Percentiles rank a stretch among this genome's conserved stretches.
phyloP scores from a whole-genome alignment of 2,888 invertebrate genomes.

The Dasysyrphus tricinctus region DNA sequence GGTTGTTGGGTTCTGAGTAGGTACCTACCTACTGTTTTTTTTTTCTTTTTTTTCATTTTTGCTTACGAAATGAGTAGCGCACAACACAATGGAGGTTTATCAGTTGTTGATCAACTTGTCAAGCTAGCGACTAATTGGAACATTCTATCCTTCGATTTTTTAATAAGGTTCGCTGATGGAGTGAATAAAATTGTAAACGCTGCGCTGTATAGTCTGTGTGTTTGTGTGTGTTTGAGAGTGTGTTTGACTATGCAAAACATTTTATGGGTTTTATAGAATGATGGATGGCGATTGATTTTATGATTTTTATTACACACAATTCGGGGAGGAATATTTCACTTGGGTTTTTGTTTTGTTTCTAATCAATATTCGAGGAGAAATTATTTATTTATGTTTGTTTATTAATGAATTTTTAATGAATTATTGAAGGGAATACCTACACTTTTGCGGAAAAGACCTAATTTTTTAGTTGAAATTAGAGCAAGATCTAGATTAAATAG shows the following conservation, averaged over 20 bases:
- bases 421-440: no score
- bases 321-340: slow-evolving; percentile 9
- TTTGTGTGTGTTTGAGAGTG: slow-evolving; percentile 2
- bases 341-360: neutral
- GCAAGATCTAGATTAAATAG: neutral
- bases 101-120: slow-evolving; percentile 73
- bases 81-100: slow-evolving; percentile 66
- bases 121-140: slow-evolving; percentile 73
- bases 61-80: slow-evolving; percentile 38
- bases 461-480: neutral
- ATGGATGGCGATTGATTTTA: slow-evolving; percentile 32
- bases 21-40: slow-evolving; percentile 20
- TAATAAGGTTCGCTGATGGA: slow-evolving; percentile 40
- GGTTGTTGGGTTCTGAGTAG: slow-evolving; percentile 13
- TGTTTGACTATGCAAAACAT: slow-evolving; percentile 6
- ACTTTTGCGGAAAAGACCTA: no score
- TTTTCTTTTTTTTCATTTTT: neutral
- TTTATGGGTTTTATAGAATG: slow-evolving; percentile 28
- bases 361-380: neutral
- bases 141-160: slow-evolving; percentile 68
- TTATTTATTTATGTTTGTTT: neutral
- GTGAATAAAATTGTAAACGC: slow-evolving; percentile 25
- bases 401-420: no score
- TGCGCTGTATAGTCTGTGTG: neutral
- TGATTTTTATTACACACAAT: slow-evolving; percentile 13